Evolutionary conservation across 2,797 vertebrate genomes (phyloP).

Genomic region (Tangara arthus): DNA sequence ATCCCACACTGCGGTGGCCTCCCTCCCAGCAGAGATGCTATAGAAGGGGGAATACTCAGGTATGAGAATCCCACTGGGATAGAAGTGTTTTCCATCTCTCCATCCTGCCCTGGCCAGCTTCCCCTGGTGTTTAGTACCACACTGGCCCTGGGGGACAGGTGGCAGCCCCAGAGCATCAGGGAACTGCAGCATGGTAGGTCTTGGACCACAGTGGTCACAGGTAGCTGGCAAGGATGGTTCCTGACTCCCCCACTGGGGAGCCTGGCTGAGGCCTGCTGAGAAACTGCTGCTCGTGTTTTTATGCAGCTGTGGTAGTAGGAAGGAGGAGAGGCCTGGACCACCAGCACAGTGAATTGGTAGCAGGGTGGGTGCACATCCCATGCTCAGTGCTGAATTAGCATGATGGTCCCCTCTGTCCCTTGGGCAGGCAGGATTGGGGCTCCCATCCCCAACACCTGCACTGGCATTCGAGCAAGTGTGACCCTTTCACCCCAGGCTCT

Average conservation of each 20-base stretch:
- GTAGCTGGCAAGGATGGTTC: background rate
- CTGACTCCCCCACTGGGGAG: background rate
- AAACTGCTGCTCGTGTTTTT: background rate
- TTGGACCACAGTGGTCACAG: background rate
- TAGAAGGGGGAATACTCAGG: background rate
- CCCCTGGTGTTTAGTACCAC: background rate
- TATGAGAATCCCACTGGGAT: background rate
- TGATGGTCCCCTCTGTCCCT: background rate
- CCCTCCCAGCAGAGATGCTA: background rate
- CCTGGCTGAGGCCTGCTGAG: background rate
- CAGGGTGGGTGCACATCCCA: background rate
- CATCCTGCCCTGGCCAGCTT: background rate
- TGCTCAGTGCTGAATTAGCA: background rate
- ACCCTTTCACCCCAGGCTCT: background rate
- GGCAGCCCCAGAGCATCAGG: background rate
- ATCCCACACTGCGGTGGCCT: background rate
- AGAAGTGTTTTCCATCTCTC: background rate
- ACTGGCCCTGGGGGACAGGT: background rate
- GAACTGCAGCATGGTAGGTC: background rate
- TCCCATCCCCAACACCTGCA: background rate
- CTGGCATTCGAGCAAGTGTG: rapidly evolving
- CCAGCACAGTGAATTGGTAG: background rate
- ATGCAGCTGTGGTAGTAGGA: background rate
- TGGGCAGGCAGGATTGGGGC: rapidly evolving
- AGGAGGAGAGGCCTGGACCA: background rate